Evolutionary conservation across 2,113 vertebrate genomes (phyloP).

Genomic region (Calidris pugnax): DNA sequence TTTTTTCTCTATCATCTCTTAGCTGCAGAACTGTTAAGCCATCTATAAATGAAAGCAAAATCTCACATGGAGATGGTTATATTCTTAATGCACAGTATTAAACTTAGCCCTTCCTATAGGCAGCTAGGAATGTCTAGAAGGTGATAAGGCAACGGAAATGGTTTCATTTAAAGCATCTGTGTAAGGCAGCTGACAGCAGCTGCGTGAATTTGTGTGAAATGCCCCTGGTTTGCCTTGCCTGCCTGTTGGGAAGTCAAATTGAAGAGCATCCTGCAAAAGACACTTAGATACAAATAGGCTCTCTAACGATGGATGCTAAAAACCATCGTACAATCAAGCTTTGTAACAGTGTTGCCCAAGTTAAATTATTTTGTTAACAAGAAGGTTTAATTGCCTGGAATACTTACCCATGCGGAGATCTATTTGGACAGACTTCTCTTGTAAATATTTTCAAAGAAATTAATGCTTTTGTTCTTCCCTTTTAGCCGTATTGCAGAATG

Average conservation of each 20-base stretch:
- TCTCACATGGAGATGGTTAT: not conserved
- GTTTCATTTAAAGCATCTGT: not conserved
- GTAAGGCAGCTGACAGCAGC: not conserved
- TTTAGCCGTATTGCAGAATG: not conserved
- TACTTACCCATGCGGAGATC: not conserved
- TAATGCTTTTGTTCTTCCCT: not conserved
- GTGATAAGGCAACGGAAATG: not conserved
- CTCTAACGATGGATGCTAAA: not conserved
- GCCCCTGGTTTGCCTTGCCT: not conserved
- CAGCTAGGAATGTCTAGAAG: not conserved
- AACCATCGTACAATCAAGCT: not conserved
- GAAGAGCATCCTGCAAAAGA: not conserved
- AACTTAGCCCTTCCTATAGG: not conserved
- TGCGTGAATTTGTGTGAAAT: not conserved
- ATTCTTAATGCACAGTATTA: not conserved
- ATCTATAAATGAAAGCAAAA: not conserved
- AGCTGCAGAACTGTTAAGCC: not conserved
- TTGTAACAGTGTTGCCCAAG: not conserved
- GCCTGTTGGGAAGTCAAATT: not conserved
- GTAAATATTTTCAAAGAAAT: not conserved
- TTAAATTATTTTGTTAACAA: not conserved
- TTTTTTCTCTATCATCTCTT: not conserved
- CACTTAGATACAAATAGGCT: not conserved
- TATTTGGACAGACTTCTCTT: not conserved
- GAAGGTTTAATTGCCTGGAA: not conserved